Evolutionary conservation across 1,140 invertebrate genomes (phyloP), one percentile per base, ranked within the genome.

Genomic region (Dreissena rostriformis): DNA sequence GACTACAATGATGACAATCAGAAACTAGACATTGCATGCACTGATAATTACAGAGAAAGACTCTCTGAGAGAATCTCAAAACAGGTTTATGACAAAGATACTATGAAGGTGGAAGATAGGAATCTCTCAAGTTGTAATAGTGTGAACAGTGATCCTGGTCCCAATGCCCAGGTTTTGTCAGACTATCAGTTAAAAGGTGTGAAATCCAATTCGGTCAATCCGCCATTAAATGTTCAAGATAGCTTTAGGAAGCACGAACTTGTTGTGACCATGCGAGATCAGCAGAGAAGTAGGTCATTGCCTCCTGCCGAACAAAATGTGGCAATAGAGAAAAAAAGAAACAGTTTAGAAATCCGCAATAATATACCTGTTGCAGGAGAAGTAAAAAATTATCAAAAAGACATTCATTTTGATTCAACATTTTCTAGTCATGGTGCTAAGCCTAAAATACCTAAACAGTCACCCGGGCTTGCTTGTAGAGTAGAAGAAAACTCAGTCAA

Each of bases 331-430:
- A 88, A 88, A 61, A 93, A 93, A 78, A 76, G 92, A 63, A 92
- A 91, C 81, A 92, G 91, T 86, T 79, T 92, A 67, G 92, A 93
- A 90, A 91, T 93, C 19, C 80, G 92, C 76, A 93, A 93, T 82
- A 93, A 93, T 88, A 93, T 93, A 79, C 92, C 92, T 74, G 82
- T 89, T 15, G 82, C 90, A 19, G 89, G 88, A 24, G 91, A 91
- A 74, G 88, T 92, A 0, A 93, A 93, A 82, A 90, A 84, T 76
- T 93, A 91, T 85, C 90, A 91, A 28, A 89, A 90, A 66, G 88
- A 89, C 67, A 84, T 84, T 72, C 71, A 75, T 82, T 75, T 87
- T 70, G 84, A 86, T 17, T 75, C 85, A 79, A 61, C 85, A 12
- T 81, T 85, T 49, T 89, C 68, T 71, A 79, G 76, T 19, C 89